Conservation (phyloP, 2,888 invertebrate species). For the Perizoma affinitatum region DNA sequence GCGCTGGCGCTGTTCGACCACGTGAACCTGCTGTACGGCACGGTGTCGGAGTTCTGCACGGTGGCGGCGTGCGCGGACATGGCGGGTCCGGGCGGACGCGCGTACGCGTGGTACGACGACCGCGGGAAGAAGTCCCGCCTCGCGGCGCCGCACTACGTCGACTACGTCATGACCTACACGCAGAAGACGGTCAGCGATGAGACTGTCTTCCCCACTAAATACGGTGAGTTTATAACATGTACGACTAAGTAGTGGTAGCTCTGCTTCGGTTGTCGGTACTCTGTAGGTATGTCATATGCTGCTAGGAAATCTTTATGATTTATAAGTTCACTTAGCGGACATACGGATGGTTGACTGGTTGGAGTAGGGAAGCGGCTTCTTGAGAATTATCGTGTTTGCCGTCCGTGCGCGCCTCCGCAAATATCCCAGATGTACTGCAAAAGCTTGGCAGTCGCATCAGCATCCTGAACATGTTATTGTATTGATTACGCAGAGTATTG, state of each 20-base stretch:
- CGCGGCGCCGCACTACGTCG: conserved; percentile 98
- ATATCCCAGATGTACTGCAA: too few relatives aligned
- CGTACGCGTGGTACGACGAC: conserved; percentile 99
- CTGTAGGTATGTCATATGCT: neutral
- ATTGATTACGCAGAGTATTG: too few relatives aligned
- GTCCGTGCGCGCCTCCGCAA: too few relatives aligned
- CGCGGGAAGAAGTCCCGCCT: conserved; percentile 99
- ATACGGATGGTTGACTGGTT: too few relatives aligned
- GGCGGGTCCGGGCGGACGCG: conserved; percentile 98
- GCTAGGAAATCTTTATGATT: neutral
- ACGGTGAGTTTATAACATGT: conserved; percentile 86
- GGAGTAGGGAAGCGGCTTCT: too few relatives aligned
- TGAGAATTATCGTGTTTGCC: too few relatives aligned
- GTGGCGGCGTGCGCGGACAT: conserved; percentile 97
- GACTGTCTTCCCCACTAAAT: conserved; percentile 98
- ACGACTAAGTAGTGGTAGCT: neutral
- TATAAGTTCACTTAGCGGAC: too few relatives aligned
- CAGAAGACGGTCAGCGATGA: conserved; percentile 99
- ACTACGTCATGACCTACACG: conserved; percentile 99
- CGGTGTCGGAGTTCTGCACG: conserved; percentile 99
- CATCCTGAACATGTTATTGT: too few relatives aligned
- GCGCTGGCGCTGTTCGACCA: conserved; percentile 99
- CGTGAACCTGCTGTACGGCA: conserved; percentile 99
- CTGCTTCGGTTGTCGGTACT: too few relatives aligned
- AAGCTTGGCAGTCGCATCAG: too few relatives aligned